Percentiles rank a stretch among this genome's conserved stretches.
phyloP scores from a whole-genome alignment of 2,797 vertebrate genomes.

The Protonibea diacanthus region DNA sequence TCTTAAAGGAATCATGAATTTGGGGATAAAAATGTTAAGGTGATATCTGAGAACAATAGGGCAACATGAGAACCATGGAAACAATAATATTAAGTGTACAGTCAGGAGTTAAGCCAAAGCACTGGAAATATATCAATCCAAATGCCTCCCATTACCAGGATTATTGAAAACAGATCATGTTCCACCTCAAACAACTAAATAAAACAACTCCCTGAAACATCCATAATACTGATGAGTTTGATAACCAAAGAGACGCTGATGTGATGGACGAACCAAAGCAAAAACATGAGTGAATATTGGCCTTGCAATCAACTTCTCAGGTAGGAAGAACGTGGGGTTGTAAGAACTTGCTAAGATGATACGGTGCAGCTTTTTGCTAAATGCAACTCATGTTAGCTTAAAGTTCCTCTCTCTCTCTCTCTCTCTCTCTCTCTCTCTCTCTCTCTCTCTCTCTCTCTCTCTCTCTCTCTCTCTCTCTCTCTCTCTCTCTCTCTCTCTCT shows the following conservation, averaged over 20 bases:
- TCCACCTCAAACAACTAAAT: slow-evolving; percentile 19
- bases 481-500: not conserved
- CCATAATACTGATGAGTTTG: slow-evolving; percentile 7
- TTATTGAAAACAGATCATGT: slow-evolving; percentile 21
- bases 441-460: not conserved
- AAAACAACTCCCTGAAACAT: not conserved
- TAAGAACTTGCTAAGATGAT: not conserved
- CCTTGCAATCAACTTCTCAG: not conserved
- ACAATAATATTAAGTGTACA: not conserved
- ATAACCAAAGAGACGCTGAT: not conserved
- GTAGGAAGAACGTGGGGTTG: not conserved
- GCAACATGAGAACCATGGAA: slow-evolving; percentile 3
- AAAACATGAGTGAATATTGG: not conserved
- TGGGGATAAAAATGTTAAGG: not conserved
- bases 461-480: not conserved
- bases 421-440: not conserved
- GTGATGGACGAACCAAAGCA: not conserved
- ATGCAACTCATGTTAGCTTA: too few species aligned
- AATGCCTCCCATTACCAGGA: not conserved
- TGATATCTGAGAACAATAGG: not conserved
- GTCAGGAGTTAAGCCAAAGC: not conserved
- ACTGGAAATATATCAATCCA: not conserved
- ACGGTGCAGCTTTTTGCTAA: too few species aligned
- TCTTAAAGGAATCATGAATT: slow-evolving; percentile 22
- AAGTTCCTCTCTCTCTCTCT: not conserved